Evolutionary conservation across 1,140 invertebrate species (phyloP).

Genomic region (Brachionus sp.): DNA sequence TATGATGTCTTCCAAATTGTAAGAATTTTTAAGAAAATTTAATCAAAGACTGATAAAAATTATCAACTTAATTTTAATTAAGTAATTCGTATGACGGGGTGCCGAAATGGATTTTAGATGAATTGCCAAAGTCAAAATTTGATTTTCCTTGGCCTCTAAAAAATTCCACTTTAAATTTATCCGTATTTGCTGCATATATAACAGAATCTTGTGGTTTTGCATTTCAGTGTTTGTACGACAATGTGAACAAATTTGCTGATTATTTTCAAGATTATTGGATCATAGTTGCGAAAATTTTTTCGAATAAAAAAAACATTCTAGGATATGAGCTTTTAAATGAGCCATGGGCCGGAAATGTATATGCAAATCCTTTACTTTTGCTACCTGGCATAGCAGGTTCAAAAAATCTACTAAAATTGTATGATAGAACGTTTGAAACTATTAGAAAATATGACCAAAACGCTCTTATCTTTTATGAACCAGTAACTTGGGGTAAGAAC

Average conservation of each 20-base stretch:
- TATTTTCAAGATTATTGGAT: conserved; percentile 49
- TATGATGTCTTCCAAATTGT: conserved; percentile 43
- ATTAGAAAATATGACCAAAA: conserved; percentile 49
- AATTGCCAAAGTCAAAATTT: conserved; percentile 45
- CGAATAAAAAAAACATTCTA: conserved; percentile 47
- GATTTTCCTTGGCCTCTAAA: conserved; percentile 50
- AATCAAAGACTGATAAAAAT: not conserved
- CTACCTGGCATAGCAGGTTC: conserved; percentile 50
- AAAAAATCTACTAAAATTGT: conserved; percentile 49
- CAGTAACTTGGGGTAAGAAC: conserved; percentile 50
- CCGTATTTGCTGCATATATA: conserved; percentile 48
- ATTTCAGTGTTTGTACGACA: conserved; percentile 51
- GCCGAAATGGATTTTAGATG: conserved; percentile 48
- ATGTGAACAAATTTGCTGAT: conserved; percentile 45
- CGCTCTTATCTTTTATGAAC: conserved; percentile 51
- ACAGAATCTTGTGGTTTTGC: conserved; percentile 48
- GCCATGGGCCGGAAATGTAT: conserved; percentile 51
- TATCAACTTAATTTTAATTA: not conserved
- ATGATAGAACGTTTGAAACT: conserved; percentile 47
- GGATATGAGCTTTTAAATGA: conserved; percentile 52
- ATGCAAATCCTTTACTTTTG: conserved; percentile 47
- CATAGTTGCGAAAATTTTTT: conserved; percentile 47
- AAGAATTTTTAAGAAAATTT: not conserved
- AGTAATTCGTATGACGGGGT: conserved; percentile 34
- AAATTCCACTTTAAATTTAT: not conserved